These are phyloP conservation scores for Leucania comma DNA, from an alignment of 2,888 invertebrate species.

Conservation along the genomic window DNA sequence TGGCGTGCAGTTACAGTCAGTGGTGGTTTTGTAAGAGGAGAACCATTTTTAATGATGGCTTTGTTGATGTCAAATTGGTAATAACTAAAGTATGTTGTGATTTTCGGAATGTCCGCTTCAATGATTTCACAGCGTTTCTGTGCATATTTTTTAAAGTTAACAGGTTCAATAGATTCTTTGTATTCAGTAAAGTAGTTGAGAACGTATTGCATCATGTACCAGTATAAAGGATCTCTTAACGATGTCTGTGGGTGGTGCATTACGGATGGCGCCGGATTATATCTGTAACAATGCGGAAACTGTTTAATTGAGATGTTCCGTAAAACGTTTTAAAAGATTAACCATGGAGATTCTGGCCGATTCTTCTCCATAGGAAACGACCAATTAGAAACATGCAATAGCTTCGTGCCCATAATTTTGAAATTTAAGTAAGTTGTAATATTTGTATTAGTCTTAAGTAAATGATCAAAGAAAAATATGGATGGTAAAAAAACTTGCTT, in stretches of 20 bases:
- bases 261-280: slow-evolving; percentile 83
- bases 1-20: slow-evolving; percentile 76
- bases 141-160: slow-evolving; percentile 76
- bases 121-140: slow-evolving; percentile 75
- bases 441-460: no score
- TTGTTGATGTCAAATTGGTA: slow-evolving; percentile 78
- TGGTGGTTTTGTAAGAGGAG: slow-evolving; percentile 57
- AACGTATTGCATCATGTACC: slow-evolving; percentile 78
- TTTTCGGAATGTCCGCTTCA: slow-evolving; percentile 72
- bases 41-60: slow-evolving; percentile 66
- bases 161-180: slow-evolving; percentile 74
- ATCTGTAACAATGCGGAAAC: slow-evolving; percentile 73
- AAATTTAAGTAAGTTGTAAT: no score
- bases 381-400: no score
- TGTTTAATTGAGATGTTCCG: not conserved
- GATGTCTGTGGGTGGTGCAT: slow-evolving; percentile 85
- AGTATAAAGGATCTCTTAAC: slow-evolving; percentile 82
- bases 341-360: no score
- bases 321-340: no score
- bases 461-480: no score
- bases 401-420: no score
- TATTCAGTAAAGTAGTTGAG: slow-evolving; percentile 81
- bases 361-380: no score
- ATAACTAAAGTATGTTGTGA: slow-evolving; percentile 80
- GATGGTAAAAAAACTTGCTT: no score